Conservation (phyloP, 2,888 invertebrate species). For the Polyommatus iphigenia region DNA sequence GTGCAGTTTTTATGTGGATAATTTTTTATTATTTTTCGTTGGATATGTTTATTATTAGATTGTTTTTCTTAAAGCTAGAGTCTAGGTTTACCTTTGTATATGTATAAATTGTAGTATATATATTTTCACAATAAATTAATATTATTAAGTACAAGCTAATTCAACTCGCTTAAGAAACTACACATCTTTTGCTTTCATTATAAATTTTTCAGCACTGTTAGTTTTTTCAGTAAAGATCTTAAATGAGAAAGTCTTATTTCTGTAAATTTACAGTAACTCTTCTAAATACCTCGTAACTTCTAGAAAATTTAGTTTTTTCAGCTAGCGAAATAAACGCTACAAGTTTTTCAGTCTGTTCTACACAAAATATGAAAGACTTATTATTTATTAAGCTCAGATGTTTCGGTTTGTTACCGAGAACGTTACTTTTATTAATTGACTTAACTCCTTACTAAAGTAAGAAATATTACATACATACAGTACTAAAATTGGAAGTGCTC, state of each 20-base stretch:
- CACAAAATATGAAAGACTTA: background rate
- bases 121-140: background rate
- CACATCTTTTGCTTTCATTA: background rate
- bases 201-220: background rate
- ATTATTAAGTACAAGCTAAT: background rate
- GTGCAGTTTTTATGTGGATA: conserved; percentile 72
- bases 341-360: background rate
- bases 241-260: background rate
- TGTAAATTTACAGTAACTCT: background rate
- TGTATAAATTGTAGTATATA: no score
- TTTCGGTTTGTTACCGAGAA: background rate
- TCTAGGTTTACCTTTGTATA: background rate
- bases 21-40: conserved; percentile 53
- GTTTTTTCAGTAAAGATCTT: background rate
- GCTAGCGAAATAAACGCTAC: background rate
- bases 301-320: background rate
- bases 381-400: background rate
- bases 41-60: background rate
- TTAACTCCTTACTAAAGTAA: background rate
- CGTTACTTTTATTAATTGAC: background rate
- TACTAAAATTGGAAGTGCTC: background rate
- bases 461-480: background rate
- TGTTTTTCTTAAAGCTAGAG: background rate
- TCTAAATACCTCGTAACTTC: background rate
- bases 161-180: background rate